Percentiles rank a stretch among this genome's conserved stretches.
These are phyloP conservation scores for Morphnarchus princeps DNA, from an alignment of 2,113 vertebrate genomes.

Conservation along the genomic window DNA sequence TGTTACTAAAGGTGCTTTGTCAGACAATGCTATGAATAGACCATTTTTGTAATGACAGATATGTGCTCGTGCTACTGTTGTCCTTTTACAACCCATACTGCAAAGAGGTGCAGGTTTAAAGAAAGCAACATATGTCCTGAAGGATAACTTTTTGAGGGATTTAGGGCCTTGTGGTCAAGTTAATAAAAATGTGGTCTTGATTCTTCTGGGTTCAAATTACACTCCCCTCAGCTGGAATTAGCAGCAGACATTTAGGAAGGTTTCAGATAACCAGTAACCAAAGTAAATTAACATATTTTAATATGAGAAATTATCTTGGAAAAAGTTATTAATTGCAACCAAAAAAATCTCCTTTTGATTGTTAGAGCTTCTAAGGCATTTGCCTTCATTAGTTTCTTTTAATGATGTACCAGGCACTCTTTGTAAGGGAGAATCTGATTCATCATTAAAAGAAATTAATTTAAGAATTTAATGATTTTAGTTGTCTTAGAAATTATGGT, in stretches of 20 bases:
- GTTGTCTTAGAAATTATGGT: neutral
- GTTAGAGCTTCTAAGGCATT: conserved; percentile 22
- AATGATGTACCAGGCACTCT: neutral
- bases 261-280: conserved; percentile 55
- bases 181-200: conserved; percentile 4
- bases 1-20: conserved; percentile 31
- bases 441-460: conserved; percentile 36
- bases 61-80: neutral
- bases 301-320: conserved; percentile 28
- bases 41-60: neutral
- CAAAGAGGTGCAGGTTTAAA: neutral
- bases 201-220: conserved; percentile 42
- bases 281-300: conserved; percentile 63
- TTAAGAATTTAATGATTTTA: neutral
- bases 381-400: conserved; percentile 52
- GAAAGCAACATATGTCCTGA: neutral
- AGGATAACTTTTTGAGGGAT: conserved; percentile 9
- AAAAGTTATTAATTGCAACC: conserved; percentile 47
- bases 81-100: neutral
- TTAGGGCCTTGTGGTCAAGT: neutral
- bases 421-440: neutral
- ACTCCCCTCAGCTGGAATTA: conserved; percentile 23
- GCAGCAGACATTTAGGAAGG: neutral
- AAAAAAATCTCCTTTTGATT: conserved; percentile 53
- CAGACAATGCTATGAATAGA: neutral